Conservation (phyloP, 2,113 vertebrate genomes). For the Falco punctatus region DNA sequence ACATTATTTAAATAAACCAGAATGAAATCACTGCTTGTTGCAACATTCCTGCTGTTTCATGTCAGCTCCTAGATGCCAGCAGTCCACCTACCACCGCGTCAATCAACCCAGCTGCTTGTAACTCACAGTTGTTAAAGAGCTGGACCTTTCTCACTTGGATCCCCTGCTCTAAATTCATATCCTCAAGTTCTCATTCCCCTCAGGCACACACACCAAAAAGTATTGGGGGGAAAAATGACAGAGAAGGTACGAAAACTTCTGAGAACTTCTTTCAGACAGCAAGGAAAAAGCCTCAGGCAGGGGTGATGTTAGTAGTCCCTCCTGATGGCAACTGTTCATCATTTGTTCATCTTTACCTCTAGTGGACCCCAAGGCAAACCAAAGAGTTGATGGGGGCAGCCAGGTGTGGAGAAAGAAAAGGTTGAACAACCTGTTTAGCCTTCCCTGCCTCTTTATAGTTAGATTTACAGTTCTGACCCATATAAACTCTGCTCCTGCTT, state of each 20-base stretch:
- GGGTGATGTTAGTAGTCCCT: neutral
- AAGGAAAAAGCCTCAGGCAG: neutral
- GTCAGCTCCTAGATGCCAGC: neutral
- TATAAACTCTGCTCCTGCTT: neutral
- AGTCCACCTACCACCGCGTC: neutral
- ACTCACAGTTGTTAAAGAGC: neutral
- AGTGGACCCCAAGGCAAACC: neutral
- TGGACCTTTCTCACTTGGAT: neutral
- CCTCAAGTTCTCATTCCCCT: neutral
- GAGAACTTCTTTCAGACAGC: neutral
- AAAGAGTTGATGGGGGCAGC: neutral
- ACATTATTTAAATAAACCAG: neutral
- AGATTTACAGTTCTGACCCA: neutral
- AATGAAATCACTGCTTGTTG: constrained; percentile 27
- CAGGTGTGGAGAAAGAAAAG: neutral
- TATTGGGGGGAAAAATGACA: neutral
- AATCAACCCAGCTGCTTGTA: neutral
- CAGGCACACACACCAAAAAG: neutral
- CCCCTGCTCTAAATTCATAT: neutral
- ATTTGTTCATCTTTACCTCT: constrained; percentile 18
- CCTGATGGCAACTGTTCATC: neutral
- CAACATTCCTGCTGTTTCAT: neutral
- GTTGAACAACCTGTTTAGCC: neutral
- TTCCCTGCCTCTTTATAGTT: neutral
- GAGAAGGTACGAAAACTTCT: neutral